Evolutionary conservation across 1,140 invertebrate species (phyloP).

Genomic region (Homalodisca vitripennis): DNA sequence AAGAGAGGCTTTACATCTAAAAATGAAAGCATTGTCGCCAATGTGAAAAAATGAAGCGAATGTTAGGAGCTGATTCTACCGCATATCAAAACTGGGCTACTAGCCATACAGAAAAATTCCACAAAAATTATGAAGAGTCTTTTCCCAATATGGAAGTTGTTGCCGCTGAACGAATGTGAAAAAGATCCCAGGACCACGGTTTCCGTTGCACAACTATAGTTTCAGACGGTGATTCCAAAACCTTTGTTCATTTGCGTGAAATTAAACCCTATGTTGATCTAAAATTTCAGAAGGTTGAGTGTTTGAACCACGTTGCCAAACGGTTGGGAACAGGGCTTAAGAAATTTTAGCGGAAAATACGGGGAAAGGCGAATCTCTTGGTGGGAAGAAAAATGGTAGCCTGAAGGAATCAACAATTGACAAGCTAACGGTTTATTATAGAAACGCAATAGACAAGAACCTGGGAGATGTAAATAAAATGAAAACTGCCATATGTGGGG

Average conservation of each 20-base stretch:
- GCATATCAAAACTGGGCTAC: constrained; percentile 29
- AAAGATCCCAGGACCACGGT: constrained; percentile 35
- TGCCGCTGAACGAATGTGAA: constrained; percentile 41
- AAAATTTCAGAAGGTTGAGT: constrained; percentile 40
- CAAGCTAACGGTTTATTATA: constrained; percentile 7
- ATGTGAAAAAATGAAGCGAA: background rate
- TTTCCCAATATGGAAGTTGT: constrained; percentile 39
- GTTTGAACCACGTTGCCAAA: constrained; percentile 42
- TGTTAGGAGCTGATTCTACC: background rate
- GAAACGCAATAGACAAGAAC: constrained; percentile 27
- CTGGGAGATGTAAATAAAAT: constrained; percentile 20
- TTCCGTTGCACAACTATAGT: constrained; percentile 42
- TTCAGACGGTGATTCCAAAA: constrained; percentile 40
- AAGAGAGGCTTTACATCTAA: constrained; percentile 15
- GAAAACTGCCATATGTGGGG: constrained; percentile 15
- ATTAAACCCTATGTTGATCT: constrained; percentile 31
- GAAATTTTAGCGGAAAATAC: constrained; percentile 13
- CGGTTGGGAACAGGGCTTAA: constrained; percentile 38
- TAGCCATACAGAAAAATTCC: constrained; percentile 33
- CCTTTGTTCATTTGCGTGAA: constrained; percentile 34
- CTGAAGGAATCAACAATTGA: background rate
- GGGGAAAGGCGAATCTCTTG: background rate
- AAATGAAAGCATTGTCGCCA: constrained; percentile 12
- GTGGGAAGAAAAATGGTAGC: background rate
- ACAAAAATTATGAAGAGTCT: constrained; percentile 36